Evolutionary conservation across 2,888 invertebrate genomes (phyloP), one percentile per base, ranked within the genome.

Genomic region (Dryadula phaetusa): DNA sequence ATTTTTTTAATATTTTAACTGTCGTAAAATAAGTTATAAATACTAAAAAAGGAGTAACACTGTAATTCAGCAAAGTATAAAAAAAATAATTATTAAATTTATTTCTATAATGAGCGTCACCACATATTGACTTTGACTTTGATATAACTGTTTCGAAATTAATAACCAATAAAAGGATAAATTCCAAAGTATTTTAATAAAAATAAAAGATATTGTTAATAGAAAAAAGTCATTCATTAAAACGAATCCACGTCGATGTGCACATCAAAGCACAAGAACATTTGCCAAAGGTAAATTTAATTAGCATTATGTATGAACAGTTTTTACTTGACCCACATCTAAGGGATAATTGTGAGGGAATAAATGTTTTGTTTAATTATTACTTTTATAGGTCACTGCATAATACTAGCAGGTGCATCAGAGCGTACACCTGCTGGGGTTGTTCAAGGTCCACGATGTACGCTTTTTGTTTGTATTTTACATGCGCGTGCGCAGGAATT

Each of bases 361-460:
- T 88, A 88, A 85, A 88, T 52, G 52, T 52, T 28, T 88, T 89
- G 85, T 87, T 85, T 90, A 89, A 90, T 90, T 89, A 91, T 84
- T 85, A 79, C 87, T 87, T 90, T 92, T 89, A 92, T 92, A 92
- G 92, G 92, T 92, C 91, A 92, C 83, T 82, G 83, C 83, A 85
- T 88, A 86, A 86, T 80, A 79, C 73, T 75, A 76, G 90, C 92
- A 92, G 92, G 90, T 92, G 91, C 81, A 86, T 74, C 80, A 72
- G 73, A 76, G 76, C 81, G 76, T 85, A 75, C 88, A 89, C 89
- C 91, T 90, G 92, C 88, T 71, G 76, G 88, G 86, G 87, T 71
- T 79, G 75, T 82, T 86, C 91, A 92, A 92, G 92, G 92, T 79
- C 87, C 80, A 66, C 74, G 79, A 66, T 75, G 71, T 66, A 63